Conservation (phyloP, 2,888 invertebrate species). For the Chaetogeoica ovagalla region DNA sequence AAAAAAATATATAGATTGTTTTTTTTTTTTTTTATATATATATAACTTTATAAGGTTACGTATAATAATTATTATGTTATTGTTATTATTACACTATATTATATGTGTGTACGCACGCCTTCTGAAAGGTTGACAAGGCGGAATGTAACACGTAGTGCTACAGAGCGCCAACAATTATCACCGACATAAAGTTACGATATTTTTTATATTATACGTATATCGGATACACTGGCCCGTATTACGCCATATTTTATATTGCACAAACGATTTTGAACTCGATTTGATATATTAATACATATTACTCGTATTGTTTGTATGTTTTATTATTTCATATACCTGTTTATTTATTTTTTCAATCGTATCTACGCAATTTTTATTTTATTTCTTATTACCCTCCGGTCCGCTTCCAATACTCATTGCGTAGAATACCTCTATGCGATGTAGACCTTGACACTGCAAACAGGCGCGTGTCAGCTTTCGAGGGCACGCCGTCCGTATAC, state of each 20-base stretch:
- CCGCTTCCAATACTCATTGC: too few relatives aligned
- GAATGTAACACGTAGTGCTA: constrained; percentile 6
- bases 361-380: too few relatives aligned
- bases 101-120: too few relatives aligned
- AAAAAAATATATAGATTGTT: too few relatives aligned
- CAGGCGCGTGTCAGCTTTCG: constrained; percentile 49
- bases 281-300: background rate
- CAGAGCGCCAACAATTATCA: constrained; percentile 7
- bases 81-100: too few relatives aligned
- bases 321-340: background rate
- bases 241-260: background rate
- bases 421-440: background rate
- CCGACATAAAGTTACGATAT: background rate
- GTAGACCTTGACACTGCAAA: constrained; percentile 48
- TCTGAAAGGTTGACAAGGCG: constrained; percentile 25
- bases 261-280: constrained; percentile 20
- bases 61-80: background rate
- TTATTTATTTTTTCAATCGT: too few relatives aligned
- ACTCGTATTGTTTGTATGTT: too few relatives aligned
- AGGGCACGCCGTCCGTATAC: constrained; percentile 24
- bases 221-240: too few relatives aligned
- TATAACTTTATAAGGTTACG: too few relatives aligned
- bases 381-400: background rate
- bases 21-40: too few relatives aligned
- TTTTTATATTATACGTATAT: background rate